These are phyloP conservation scores for Molorchus minor DNA, from an alignment of 2,888 invertebrate genomes.

Conservation along the genomic window DNA sequence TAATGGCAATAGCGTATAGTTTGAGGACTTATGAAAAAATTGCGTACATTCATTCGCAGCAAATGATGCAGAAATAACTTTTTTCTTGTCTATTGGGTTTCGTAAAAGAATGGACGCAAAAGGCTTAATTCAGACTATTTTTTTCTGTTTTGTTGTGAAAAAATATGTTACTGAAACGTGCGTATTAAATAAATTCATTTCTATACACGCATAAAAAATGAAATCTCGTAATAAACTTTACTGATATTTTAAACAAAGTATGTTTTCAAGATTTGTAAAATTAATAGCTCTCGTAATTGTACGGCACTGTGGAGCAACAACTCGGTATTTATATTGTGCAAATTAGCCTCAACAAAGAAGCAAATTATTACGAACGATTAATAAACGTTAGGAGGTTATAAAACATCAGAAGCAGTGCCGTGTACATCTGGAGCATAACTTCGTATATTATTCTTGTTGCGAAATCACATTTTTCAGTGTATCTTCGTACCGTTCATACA, in stretches of 20 bases:
- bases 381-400: slow-evolving; percentile 14
- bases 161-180: too few species aligned
- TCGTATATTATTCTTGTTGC: background rate
- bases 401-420: slow-evolving; percentile 14
- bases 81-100: too few species aligned
- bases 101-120: too few species aligned
- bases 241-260: slow-evolving; percentile 9
- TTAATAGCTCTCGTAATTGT: slow-evolving; percentile 15
- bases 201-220: background rate
- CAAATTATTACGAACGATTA: slow-evolving; percentile 20
- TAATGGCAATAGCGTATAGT: slow-evolving; percentile 14
- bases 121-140: too few species aligned
- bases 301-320: slow-evolving; percentile 17
- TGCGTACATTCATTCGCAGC: too few species aligned
- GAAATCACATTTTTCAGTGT: too few species aligned
- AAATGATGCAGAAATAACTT: too few species aligned
- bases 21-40: too few species aligned
- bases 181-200: too few species aligned
- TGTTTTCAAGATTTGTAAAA: background rate
- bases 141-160: too few species aligned
- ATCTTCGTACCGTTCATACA: too few species aligned
- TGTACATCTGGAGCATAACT: background rate
- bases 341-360: slow-evolving; percentile 24
- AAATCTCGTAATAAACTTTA: background rate
- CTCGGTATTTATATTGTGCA: slow-evolving; percentile 24